Base-by-base conservation (phyloP, 2,797 vertebrate genomes). In the Mormyrops attenuatus region DNA sequence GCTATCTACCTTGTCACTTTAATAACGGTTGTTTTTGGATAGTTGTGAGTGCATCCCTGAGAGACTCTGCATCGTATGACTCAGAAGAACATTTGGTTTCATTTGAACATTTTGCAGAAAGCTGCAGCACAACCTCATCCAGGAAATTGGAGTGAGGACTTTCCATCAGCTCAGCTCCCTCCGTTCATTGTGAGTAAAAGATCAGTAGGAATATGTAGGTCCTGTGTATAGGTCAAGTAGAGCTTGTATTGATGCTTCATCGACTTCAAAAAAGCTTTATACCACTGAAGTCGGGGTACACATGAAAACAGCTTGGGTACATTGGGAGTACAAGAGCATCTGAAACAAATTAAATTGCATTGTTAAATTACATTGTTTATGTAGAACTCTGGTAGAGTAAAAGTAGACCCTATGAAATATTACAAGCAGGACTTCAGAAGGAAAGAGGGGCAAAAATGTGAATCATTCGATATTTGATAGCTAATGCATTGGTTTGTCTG, bases 41-140 rank as follows among this genome's bases (percentile, higher is more conserved):
- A 3, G 13, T 9, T 44, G 17, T 84, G 3, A 84, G 9, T 34
- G 26, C 63, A 69, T 69, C 63, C 26, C 30, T 34, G 30, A 69
- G 26, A 69, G 63, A 34, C 30, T 69, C 26, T 34, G 63, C 26
- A 69, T 5, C 13, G 26, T 69, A 69, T 34, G 63, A 69, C 63
- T 69, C 63, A 9, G 22, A 52, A 63, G 38, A 80, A 13, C n/a
- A 0, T 11, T 82, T 63, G 55, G 66, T 88, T 89, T 66, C 44
- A 15, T 91, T 84, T 50, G 91, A 87, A 92, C 91, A 89, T 90
- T 80, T 90, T 90, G 22, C 95, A 98, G 98, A 2, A 97, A 97
- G 77, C 96, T 99, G 88, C 97, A 98, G 93, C 97, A 99, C 93
- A 99, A 99, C 94, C 95, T 94, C 91, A 97, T 99, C 94, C 95